Evolutionary conservation across 2,888 invertebrate genomes (phyloP).

Genomic region (Patella caerulea): DNA sequence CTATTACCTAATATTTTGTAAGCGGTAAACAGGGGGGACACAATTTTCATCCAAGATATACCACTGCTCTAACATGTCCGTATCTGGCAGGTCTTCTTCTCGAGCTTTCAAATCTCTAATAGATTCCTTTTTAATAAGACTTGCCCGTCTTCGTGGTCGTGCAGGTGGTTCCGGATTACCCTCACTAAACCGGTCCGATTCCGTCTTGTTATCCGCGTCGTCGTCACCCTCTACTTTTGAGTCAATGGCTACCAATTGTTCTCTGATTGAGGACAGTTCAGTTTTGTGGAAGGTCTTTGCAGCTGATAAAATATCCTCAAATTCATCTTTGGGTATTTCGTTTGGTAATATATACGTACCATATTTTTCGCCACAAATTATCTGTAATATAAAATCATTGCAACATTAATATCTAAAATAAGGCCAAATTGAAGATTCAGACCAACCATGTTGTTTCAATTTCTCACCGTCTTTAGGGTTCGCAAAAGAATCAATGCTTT

Average conservation of each 20-base stretch:
- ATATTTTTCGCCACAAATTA: conserved; percentile 72
- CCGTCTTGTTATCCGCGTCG: not conserved
- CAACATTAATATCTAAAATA: too few relatives aligned
- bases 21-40: conserved; percentile 59
- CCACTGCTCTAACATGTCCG: conserved; percentile 67
- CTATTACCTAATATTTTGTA: conserved; percentile 59
- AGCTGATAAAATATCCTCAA: conserved; percentile 50
- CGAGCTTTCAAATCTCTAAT: conserved; percentile 49
- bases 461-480: too few relatives aligned
- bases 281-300: conserved; percentile 32
- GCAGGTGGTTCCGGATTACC: not conserved
- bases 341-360: conserved; percentile 70
- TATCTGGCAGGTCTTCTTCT: conserved; percentile 61
- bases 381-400: conserved; percentile 49
- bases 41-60: conserved; percentile 70
- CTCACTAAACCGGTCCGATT: not conserved
- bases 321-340: conserved; percentile 69
- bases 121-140: conserved; percentile 20
- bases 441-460: too few relatives aligned
- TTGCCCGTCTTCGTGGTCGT: not conserved
- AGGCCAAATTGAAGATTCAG: too few relatives aligned
- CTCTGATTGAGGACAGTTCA: conserved; percentile 37
- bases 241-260: conserved; percentile 41
- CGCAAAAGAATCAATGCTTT: too few relatives aligned
- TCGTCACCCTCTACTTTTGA: conserved; percentile 31